phyloP scores from a whole-genome alignment of 2,888 invertebrate genomes.

The Drosophila niveifrons region DNA sequence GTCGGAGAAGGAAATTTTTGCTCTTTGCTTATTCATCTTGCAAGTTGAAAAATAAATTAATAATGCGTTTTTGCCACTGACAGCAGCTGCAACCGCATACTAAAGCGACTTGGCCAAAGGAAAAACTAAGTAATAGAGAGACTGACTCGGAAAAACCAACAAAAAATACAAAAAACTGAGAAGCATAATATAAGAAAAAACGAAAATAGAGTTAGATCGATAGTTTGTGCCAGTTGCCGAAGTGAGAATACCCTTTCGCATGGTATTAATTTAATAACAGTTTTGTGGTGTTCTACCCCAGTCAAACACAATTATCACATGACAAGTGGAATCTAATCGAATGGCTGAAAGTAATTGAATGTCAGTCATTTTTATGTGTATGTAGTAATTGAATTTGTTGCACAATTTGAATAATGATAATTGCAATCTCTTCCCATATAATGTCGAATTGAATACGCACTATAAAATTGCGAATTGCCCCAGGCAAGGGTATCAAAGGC shows the following conservation, averaged over 20 bases:
- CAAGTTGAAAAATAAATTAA: slow-evolving; percentile 81
- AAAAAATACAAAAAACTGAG: neutral
- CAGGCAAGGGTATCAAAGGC: slow-evolving; percentile 8
- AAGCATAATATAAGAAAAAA: neutral
- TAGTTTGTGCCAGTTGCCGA: neutral
- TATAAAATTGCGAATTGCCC: neutral
- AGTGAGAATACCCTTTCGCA: slow-evolving; percentile 5
- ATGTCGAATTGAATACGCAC: neutral
- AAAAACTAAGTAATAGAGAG: slow-evolving; percentile 30
- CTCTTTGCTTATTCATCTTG: slow-evolving; percentile 81
- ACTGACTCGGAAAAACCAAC: slow-evolving; percentile 23
- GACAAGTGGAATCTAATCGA: neutral
- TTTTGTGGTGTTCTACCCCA: neutral
- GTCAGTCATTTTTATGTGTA: neutral
- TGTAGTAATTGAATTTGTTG: neutral
- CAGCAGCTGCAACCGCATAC: slow-evolving; percentile 75
- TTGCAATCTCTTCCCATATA: neutral
- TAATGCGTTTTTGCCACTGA: slow-evolving; percentile 80
- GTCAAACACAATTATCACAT: neutral
- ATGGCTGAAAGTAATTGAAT: neutral
- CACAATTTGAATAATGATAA: neutral
- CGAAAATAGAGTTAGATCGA: slow-evolving; percentile 10
- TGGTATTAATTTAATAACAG: neutral
- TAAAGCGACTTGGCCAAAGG: slow-evolving; percentile 24
- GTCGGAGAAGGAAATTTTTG: slow-evolving; percentile 57